Base-by-base conservation (phyloP, 2,113 vertebrate species). In the Heloderma charlesbogerti region DNA sequence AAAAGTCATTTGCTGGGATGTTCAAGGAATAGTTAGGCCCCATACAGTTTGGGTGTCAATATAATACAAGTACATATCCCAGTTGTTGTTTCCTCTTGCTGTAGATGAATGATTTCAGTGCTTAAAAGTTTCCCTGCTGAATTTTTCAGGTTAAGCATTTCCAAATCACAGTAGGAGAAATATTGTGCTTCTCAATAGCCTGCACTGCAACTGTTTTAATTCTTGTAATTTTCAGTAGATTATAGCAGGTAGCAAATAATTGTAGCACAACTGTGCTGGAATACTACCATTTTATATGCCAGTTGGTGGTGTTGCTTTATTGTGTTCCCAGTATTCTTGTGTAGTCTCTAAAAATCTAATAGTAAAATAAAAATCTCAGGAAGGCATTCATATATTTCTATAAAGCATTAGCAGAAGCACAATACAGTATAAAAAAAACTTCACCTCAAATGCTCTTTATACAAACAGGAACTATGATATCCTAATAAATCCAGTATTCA, bases 241-340 rank as follows among this genome's bases (percentile, higher is more conserved):
- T 93, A 91, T 88, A 94, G 93, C 72, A 92, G 90, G 91, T 88
- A 95, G 88, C 63, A 94, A 94, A 91, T 85, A 88, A 86, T 90
- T 95, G 89, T 85, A 90, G 86, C 71, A 77, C 51, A 63, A 84
- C 88, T 90, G 90, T 91, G 92, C 92, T 92, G 88, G 88, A 91
- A 94, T 93, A 86, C 37, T 89, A 87, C 87, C 88, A 94, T 94
- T 89, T 91, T 86, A 83, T 90, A 51, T 94, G 92, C 69, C 91
- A 90, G 89, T 78, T 72, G n/a, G 57, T 72, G 31, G 63, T 43
- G 84, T 57, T 91, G 80, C 87, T 93, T 93, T 79, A 37, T 5
- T 0, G 0, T 81, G 90, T 10, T 15, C n/a, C 66, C 10, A 45
- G 13, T 71, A 40, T 4, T 95, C 71, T 93, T 71, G 84, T 88